Base-by-base conservation (phyloP, 2,888 invertebrate genomes). In the Maniola hyperantus region DNA sequence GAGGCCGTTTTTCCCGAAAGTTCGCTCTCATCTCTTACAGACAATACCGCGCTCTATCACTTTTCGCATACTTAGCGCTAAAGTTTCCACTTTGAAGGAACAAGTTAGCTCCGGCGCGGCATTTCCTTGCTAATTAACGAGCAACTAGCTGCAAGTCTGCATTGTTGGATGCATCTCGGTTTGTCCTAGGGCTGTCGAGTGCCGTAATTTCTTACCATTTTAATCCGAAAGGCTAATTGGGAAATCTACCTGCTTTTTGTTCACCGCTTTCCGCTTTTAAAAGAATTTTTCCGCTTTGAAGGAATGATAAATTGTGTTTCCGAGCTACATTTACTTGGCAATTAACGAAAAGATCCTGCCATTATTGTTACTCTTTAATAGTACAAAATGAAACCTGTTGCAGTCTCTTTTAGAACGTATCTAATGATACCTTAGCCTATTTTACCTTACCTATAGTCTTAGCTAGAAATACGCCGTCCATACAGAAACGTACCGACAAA, bases 121-220 rank as follows among this genome's bases (percentile, higher is more conserved):
- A 80, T 80, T 84, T 82, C 79, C 79, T 78, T 75, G 77, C 84
- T 85, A 85, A 85, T 85, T 87, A 85, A 82, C 78, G 82, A 79
- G 76, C 71, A 74, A 76, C 73, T 74, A 77, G 75, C 68, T 74
- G 73, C 69, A 73, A 74, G 73, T 74, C 77, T 80, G 80, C 80
- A 85, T 83, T 87, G 84, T 87, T 77, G 78, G 74, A 68, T 48
- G 70, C 72, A 68, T 73, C 77, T 77, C 72, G 72, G 75, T 75
- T 71, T 72, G 66, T 68, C 70, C 20, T 44, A 70, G 68, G 70
- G 70, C 44, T 70, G 68, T 11, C 36, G 26, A 44, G 26, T 8
- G 13, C n/a, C 6, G 26, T 42, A 53, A 51, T 59, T 59, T 59
- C 51, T 65, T 42, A n/a, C 11, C 33, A 36, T 18, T 33, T 51